These are phyloP conservation scores for Brachyptera putata DNA, from an alignment of 2,888 invertebrate species.

Conservation along the genomic window DNA sequence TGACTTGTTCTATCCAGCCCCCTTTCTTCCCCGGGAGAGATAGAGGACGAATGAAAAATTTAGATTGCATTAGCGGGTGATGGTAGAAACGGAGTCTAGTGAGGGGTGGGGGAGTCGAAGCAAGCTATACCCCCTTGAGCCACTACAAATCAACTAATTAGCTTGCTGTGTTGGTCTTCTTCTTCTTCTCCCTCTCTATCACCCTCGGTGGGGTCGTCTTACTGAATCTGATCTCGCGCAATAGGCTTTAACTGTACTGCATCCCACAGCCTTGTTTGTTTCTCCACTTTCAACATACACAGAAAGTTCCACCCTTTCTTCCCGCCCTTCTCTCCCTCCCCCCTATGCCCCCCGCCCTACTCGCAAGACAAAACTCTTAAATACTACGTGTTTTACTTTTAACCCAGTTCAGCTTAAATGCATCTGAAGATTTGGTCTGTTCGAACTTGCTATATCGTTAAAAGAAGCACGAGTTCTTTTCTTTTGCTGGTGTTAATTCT, in stretches of 20 bases:
- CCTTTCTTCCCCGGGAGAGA: conserved; percentile 9
- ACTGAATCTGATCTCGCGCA: conserved; percentile 24
- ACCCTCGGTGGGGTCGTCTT: conserved; percentile 28
- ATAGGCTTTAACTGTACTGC: no score
- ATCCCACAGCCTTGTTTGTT: conserved; percentile 12
- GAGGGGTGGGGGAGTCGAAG: conserved; percentile 35
- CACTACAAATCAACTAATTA: conserved; percentile 53
- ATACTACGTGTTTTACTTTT: conserved; percentile 19
- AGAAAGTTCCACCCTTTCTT: background rate
- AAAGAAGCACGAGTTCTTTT: background rate
- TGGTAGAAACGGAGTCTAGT: conserved; percentile 10
- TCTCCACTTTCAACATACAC: conserved; percentile 17
- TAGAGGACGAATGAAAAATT: conserved; percentile 33
- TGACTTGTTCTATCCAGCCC: background rate
- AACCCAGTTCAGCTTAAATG: conserved; percentile 11
- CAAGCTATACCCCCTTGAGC: conserved; percentile 45
- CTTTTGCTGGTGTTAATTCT: background rate
- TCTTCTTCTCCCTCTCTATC: conserved; percentile 26
- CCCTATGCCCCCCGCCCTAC: background rate
- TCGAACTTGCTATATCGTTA: conserved; percentile 2
- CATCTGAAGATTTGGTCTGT: background rate
- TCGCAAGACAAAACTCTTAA: conserved; percentile 15
- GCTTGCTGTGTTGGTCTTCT: conserved; percentile 34
- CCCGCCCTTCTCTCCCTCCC: background rate
- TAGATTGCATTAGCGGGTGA: conserved; percentile 33